Percentiles rank a stretch among this genome's conserved stretches.
Conservation (phyloP, 2,888 invertebrate species). For the Merodon equestris region DNA sequence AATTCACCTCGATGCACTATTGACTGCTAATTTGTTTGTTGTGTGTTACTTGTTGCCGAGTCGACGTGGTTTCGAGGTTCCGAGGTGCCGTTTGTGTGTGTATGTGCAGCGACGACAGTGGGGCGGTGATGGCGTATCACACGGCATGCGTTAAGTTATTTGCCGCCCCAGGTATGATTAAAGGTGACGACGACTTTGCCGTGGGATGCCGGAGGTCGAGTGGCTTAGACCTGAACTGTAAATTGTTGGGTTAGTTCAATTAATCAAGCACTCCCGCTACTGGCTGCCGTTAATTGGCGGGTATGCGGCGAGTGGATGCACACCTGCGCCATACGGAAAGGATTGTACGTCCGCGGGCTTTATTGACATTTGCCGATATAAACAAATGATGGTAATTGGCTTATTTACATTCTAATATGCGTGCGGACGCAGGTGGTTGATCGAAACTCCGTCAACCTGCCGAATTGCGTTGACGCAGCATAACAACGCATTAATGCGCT, state of each 20-base stretch:
- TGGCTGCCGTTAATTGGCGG: not conserved
- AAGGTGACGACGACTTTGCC: constrained; percentile 27
- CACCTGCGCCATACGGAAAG: constrained; percentile 19
- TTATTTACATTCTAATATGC: constrained; percentile 44
- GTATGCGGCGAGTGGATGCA: not conserved
- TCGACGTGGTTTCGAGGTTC: constrained; percentile 9
- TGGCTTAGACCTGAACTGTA: constrained; percentile 39
- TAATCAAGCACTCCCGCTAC: constrained; percentile 28
- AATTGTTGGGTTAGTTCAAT: constrained; percentile 43
- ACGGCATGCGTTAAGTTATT: not conserved
- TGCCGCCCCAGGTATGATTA: constrained; percentile 54
- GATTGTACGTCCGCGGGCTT: no score
- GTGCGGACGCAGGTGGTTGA: not conserved
- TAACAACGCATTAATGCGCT: constrained; percentile 56
- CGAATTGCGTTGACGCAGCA: constrained; percentile 18
- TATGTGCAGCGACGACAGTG: not conserved
- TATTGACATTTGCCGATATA: constrained; percentile 45
- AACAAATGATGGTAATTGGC: constrained; percentile 60
- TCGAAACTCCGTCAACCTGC: no score
- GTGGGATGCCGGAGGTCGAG: constrained; percentile 54
- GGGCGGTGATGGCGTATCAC: constrained; percentile 35
- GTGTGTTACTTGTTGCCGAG: constrained; percentile 47
- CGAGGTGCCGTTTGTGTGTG: not conserved
- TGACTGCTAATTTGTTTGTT: constrained; percentile 64
- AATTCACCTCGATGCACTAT: constrained; percentile 65